Conservation (phyloP, 2,797 vertebrate species). For the Sebastolobus altivelis region DNA sequence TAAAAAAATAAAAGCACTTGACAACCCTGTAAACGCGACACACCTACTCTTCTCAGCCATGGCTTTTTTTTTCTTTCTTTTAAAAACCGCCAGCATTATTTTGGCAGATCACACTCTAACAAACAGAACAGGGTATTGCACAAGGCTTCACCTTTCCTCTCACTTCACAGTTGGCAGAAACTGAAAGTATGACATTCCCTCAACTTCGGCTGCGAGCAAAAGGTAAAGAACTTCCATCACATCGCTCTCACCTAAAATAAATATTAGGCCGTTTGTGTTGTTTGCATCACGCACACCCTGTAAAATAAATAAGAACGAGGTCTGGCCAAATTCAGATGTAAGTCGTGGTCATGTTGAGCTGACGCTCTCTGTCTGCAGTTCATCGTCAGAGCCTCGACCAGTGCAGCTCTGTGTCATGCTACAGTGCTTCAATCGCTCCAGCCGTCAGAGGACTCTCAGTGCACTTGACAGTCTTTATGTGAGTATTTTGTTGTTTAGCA, state of each 20-base stretch:
- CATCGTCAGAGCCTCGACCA: slow-evolving; percentile 32
- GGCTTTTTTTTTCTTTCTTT: slow-evolving; percentile 1
- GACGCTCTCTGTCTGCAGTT: slow-evolving; percentile 37
- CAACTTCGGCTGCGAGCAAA: slow-evolving; percentile 30
- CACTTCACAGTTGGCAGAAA: slow-evolving; percentile 66
- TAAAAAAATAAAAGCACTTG: slow-evolving; percentile 82
- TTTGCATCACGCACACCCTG: slow-evolving; percentile 32
- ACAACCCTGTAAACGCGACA: slow-evolving; percentile 76
- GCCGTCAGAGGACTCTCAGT: slow-evolving; percentile 67
- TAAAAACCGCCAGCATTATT: slow-evolving; percentile 25
- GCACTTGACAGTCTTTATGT: slow-evolving; percentile 61
- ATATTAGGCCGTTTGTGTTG: slow-evolving; percentile 64
- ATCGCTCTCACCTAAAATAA: slow-evolving; percentile 71
- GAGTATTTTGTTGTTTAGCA: slow-evolving; percentile 53
- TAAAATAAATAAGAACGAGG: slow-evolving; percentile 74
- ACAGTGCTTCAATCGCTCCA: slow-evolving; percentile 57
- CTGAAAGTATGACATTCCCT: slow-evolving; percentile 41
- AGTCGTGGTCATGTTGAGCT: slow-evolving; percentile 44
- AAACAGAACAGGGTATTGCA: slow-evolving; percentile 42
- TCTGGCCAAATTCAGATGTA: slow-evolving; percentile 63
- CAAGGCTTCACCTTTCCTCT: slow-evolving; percentile 43
- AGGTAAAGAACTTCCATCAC: slow-evolving; percentile 2
- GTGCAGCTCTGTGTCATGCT: slow-evolving; percentile 63
- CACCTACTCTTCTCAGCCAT: slow-evolving; percentile 24
- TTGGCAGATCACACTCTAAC: slow-evolving; percentile 54